Conservation (phyloP, 2,888 invertebrate genomes). For the Tiliacea citrago region DNA sequence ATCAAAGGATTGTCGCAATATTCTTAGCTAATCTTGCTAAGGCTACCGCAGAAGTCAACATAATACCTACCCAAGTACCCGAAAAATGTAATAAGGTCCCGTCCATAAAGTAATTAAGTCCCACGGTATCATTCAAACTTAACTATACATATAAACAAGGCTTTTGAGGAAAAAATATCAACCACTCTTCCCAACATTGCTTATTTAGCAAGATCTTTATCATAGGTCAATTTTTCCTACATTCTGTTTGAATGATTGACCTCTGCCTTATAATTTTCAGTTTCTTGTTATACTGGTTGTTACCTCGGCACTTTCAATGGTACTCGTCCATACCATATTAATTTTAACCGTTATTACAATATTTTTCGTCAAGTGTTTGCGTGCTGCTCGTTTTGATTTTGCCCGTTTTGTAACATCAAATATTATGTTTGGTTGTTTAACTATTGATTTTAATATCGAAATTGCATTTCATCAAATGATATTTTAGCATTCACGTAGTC, state of each 20-base stretch:
- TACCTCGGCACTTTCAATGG: constrained; percentile 29
- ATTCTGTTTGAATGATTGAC: background rate
- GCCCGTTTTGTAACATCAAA: constrained; percentile 9
- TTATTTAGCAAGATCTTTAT: constrained; percentile 7
- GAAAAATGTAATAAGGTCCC: background rate
- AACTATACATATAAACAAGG: constrained; percentile 10
- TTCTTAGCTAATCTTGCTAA: constrained; percentile 5
- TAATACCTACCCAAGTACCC: background rate
- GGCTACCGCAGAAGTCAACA: background rate
- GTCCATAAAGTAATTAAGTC: constrained; percentile 21
- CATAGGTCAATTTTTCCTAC: background rate
- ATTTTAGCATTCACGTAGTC: background rate
- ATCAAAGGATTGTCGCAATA: constrained; percentile 1
- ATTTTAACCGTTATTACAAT: constrained; percentile 45
- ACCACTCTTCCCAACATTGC: background rate
- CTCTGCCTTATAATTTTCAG: constrained; percentile 9
- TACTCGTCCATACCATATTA: constrained; percentile 48
- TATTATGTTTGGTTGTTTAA: constrained; percentile 6
- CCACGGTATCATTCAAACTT: constrained; percentile 16
- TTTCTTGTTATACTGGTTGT: constrained; percentile 29
- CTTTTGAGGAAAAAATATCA: constrained; percentile 29
- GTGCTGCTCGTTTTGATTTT: constrained; percentile 28
- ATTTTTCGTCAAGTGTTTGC: constrained; percentile 51
- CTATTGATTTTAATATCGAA: background rate
- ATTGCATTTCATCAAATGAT: background rate